phyloP scores from a whole-genome alignment of 2,113 vertebrate species.

The Rhinopomastus cyanomelas region DNA sequence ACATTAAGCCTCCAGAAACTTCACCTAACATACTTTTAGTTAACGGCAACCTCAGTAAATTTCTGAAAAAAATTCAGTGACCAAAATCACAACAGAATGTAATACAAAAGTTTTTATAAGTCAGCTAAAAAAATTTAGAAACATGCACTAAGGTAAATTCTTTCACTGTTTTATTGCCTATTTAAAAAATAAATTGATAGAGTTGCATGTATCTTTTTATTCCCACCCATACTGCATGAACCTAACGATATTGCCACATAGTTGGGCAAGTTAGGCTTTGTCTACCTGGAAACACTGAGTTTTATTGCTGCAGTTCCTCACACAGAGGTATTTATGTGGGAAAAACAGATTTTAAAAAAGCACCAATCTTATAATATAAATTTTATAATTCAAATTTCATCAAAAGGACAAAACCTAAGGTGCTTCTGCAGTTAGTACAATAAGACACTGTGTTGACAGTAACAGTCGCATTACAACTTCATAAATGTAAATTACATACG shows the following conservation, averaged over 20 bases:
- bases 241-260: not conserved
- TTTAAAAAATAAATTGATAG: not conserved
- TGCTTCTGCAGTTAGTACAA: not conserved
- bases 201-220: not conserved
- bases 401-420: not conserved
- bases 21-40: not conserved
- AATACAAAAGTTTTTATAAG: not conserved
- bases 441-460: accelerated
- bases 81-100: not conserved
- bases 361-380: not conserved
- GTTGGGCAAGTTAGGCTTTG: not conserved
- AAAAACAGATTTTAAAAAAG: not conserved
- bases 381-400: not conserved
- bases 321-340: not conserved
- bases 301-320: not conserved
- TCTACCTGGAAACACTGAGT: not conserved
- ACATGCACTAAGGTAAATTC: not conserved
- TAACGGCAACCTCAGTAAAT: not conserved
- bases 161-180: not conserved
- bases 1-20: not conserved
- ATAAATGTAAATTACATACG: no score
- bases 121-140: not conserved
- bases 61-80: not conserved
- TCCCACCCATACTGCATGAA: accelerated
- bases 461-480: no score